Evolutionary conservation across 2,888 invertebrate genomes (phyloP), one percentile per base, ranked within the genome.

Genomic region (Melieria picta): DNA sequence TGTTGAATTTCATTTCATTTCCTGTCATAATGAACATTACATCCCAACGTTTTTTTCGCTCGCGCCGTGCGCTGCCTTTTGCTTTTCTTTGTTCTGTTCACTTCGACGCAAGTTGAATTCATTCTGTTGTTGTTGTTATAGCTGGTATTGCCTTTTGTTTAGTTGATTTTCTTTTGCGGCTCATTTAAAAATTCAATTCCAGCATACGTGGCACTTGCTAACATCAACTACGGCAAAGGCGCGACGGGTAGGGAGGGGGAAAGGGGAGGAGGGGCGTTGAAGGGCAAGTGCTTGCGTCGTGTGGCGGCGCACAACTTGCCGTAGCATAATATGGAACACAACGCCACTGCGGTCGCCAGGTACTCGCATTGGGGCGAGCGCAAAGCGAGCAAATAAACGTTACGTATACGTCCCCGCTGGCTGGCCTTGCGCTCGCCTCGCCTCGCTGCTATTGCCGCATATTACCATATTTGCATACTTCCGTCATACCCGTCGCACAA

Each of bases 161-260:
- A 64, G 9, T 48, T 55, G 48, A 57, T 56, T 66, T 64, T 42
- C 64, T 45, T 65, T 61, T 47, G 65, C 48, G 60, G 67, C 67
- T 67, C 67, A 67, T 67, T 67, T 61, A 67, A 61, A 67, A 67
- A 67, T 67, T 67, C 67, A 67, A 67, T 67, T 67, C 61, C 67
- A 61, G 9, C 67, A 60, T 30, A 42, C 42, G 16, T 48, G 58
- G 58, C 58, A 55, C n/a, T 42, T 30, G 30, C 57, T 2, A 52
- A 42, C 13, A 55, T 13, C n/a, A 64, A 52, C 5, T 42, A 11
- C 16, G 47, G 43, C 7, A 2, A 56, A 56, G 7, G n/a, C n/a
- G n/a, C 11, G 7, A 46, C 60, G 7, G n/a, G 52, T 67, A 16
- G 50, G n/a, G n/a, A n/a, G n/a, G n/a, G n/a, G n/a, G n/a, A n/a